phyloP scores from a whole-genome alignment of 2,113 vertebrate genomes.

The Cairina moschata region DNA sequence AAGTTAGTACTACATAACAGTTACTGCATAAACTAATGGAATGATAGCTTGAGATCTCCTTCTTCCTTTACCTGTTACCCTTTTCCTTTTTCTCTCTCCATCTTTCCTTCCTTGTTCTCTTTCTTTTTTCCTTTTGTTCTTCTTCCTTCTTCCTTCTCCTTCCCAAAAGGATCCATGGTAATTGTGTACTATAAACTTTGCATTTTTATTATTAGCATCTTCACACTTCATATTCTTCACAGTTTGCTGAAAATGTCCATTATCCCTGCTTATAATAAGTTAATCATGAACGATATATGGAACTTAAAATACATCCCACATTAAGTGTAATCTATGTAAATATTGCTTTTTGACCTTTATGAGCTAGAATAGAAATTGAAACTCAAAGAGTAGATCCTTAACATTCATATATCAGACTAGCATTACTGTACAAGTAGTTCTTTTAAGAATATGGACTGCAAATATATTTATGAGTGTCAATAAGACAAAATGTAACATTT shows the following conservation, averaged over 20 bases:
- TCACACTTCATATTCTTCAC: not conserved
- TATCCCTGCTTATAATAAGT: not conserved
- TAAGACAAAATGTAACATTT: not conserved
- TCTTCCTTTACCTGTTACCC: fast-evolving
- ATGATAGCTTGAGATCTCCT: not conserved
- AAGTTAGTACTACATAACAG: not conserved
- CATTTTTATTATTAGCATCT: not conserved
- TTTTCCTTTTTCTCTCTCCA: not conserved
- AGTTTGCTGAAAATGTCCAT: not conserved
- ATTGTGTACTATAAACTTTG: not conserved
- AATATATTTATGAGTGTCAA: fast-evolving
- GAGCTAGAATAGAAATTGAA: not conserved
- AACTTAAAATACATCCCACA: not conserved
- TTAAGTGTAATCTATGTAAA: not conserved
- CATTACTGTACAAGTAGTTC: not conserved
- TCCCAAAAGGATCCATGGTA: not conserved
- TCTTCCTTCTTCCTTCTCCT: not conserved
- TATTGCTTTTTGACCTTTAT: not conserved
- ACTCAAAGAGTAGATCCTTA: not conserved
- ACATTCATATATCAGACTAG: not conserved
- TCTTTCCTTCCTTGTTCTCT: fast-evolving
- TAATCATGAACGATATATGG: not conserved
- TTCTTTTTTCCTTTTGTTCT: fast-evolving
- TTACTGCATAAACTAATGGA: not conserved
- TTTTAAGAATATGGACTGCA: not conserved